phyloP scores from a whole-genome alignment of 1,140 invertebrate species.

The Aphaenogaster ashmeadi region DNA sequence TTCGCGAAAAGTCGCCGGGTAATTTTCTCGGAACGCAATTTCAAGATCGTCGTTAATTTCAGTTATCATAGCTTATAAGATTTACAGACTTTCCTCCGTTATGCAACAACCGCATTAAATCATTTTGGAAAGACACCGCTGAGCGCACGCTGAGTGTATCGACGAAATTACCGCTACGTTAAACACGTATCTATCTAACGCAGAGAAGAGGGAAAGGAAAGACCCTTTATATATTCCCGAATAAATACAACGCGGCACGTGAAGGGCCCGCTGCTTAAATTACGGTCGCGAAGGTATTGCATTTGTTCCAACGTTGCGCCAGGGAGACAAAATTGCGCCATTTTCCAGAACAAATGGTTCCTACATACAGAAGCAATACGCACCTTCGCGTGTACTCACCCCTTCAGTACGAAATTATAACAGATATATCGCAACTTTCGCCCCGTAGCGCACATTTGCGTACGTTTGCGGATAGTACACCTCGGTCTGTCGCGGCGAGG shows the following conservation, averaged over 20 bases:
- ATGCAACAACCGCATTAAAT: not conserved
- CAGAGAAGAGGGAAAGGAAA: not conserved
- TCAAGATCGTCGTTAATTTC: not conserved
- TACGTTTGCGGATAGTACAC: constrained; percentile 44
- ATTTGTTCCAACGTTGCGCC: constrained; percentile 56
- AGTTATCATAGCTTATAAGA: not conserved
- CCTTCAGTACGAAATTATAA: constrained; percentile 76
- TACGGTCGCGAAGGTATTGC: constrained; percentile 72
- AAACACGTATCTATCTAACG: constrained; percentile 36
- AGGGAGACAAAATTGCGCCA: constrained; percentile 77
- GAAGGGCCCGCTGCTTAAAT: constrained; percentile 73
- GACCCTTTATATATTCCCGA: constrained; percentile 52
- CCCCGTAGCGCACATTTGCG: constrained; percentile 25
- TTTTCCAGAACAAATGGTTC: constrained; percentile 78
- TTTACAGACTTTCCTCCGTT: not conserved
- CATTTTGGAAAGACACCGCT: constrained; percentile 17
- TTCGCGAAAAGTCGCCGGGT: not conserved
- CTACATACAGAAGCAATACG: constrained; percentile 75
- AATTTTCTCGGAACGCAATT: not conserved
- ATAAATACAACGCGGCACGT: constrained; percentile 73
- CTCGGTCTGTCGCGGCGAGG: constrained; percentile 46
- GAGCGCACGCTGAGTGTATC: not conserved
- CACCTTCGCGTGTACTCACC: constrained; percentile 21
- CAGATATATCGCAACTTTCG: constrained; percentile 78
- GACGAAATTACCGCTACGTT: constrained; percentile 7